Evolutionary conservation across 1,140 invertebrate genomes (phyloP).

Genomic region (Paracyclopina nana): DNA sequence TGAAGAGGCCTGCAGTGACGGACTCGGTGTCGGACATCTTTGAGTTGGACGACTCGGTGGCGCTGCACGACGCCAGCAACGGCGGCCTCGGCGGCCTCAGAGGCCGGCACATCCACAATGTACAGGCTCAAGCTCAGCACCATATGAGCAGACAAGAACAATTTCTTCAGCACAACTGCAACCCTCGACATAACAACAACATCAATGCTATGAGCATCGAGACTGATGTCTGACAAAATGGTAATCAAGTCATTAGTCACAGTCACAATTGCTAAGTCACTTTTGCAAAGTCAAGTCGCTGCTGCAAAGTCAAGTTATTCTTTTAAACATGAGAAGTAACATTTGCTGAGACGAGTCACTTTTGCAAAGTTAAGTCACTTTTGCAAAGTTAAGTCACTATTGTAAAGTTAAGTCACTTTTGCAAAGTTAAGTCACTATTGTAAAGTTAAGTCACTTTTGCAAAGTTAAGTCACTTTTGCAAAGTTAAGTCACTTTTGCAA

Average conservation of each 20-base stretch:
- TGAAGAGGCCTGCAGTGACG: constrained; percentile 66
- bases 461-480: no score
- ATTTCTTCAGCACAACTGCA: constrained; percentile 46
- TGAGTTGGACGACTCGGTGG: constrained; percentile 80
- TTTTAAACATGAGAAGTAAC: no score
- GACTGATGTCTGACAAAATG: constrained; percentile 92
- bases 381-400: no score
- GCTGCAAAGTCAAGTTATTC: no score
- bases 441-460: no score
- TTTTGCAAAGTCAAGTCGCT: not conserved
- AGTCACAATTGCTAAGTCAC: no score
- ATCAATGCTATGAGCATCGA: constrained; percentile 73
- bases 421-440: no score
- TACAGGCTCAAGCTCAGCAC: constrained; percentile 34
- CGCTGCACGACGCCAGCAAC: constrained; percentile 26
- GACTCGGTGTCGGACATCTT: constrained; percentile 86
- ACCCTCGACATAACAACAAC: constrained; percentile 66
- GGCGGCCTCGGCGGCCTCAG: constrained; percentile 20
- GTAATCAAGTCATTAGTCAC: no score
- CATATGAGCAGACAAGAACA: constrained; percentile 33
- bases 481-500: no score
- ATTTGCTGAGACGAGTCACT: no score
- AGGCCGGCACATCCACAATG: constrained; percentile 14
- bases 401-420: no score
- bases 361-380: no score